phyloP scores from a whole-genome alignment of 2,888 invertebrate genomes.

The Spodoptera picta region DNA sequence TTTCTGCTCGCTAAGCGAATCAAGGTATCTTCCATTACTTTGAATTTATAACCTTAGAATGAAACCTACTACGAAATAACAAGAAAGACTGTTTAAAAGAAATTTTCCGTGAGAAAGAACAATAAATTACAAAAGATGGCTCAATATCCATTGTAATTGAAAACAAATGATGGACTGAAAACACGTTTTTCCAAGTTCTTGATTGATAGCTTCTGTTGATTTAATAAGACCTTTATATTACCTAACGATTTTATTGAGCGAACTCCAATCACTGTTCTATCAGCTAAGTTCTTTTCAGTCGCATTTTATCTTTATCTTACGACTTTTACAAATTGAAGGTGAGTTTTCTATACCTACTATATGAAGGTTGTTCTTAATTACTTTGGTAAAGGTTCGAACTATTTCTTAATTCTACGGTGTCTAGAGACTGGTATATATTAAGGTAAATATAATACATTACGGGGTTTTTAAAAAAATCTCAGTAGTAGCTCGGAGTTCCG shows the following conservation, averaged over 20 bases:
- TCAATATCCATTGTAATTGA: constrained; percentile 32
- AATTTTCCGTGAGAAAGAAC: constrained; percentile 8
- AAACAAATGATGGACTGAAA: constrained; percentile 30
- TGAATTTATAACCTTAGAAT: no score
- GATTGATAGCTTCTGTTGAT: constrained; percentile 38
- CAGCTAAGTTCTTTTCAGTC: constrained; percentile 5
- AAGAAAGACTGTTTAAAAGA: not conserved
- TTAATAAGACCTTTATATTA: constrained; percentile 32
- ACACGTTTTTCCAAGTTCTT: constrained; percentile 28
- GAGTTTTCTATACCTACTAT: no score
- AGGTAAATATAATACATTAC: no score
- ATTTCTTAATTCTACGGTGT: no score
- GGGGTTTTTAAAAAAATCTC: no score
- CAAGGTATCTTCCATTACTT: no score
- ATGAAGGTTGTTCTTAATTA: no score
- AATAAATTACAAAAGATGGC: constrained; percentile 23
- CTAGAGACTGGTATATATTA: no score
- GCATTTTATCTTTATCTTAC: constrained; percentile 18
- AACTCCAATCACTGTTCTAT: constrained; percentile 18
- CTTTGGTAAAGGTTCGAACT: no score
- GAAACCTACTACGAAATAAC: not conserved
- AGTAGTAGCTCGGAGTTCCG: no score
- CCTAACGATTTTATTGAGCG: constrained; percentile 18
- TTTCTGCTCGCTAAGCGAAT: no score
- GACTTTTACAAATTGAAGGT: no score